Evolutionary conservation across 2,888 invertebrate genomes (phyloP), one percentile per base, ranked within the genome.

Genomic region (Pammene aurita): DNA sequence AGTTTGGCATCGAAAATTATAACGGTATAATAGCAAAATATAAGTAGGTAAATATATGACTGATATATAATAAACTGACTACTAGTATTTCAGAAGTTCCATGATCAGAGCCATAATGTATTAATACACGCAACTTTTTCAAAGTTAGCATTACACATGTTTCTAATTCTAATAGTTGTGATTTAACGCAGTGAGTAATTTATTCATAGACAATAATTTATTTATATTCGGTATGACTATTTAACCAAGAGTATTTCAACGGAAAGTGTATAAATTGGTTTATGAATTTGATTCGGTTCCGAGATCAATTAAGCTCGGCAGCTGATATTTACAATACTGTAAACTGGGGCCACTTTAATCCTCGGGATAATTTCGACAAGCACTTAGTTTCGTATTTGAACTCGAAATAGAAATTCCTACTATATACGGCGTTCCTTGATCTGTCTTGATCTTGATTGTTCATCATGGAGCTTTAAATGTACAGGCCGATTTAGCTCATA

Each of bases 221-320:
- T 26, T 26, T 26, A 26, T 26, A 26, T 26, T 26, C 26, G 38
- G 38, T 38, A 38, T 38, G 6, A 38, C 2, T 26, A 26, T 26
- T 9, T 38, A 9, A 38, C 38, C 38, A 38, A 26, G 26, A 7
- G 38, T 2, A 0, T 38, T 38, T 38, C 38, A 38, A 2, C 38
- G 7, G 7, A 38, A 5, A 9, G 7, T 38, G 38, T 38, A 38
- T 4, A 7, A n/a, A 34, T 7, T 14, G 46, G 34, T 10, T 26
- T 34, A 14, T 56, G 5, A 4, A 41, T 46, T 54, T 26, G 18
- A n/a, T 46, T 16, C 56, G 13, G 41, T n/a, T 34, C 35, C 35
- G 35, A 38, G 44, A 26, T 26, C 26, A 26, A 26, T 26, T 68
- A 63, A 57, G 63, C 57, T 63, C 35, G 56, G 56, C 50, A 63